Conservation (phyloP, 1,140 invertebrate species). For the Caenorhabditis brenneri region DNA sequence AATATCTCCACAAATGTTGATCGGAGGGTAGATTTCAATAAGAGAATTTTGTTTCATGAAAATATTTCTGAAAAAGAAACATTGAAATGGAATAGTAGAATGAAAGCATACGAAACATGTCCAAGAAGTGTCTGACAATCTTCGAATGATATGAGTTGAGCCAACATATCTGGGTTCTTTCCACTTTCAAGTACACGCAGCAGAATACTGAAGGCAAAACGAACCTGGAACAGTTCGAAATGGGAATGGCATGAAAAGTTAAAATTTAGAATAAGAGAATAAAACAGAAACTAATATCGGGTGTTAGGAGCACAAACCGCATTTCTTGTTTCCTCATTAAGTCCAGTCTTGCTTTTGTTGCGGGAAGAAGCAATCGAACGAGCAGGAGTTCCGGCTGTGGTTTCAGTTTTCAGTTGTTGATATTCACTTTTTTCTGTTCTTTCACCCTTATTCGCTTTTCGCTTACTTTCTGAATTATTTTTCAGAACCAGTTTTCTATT, state of each 20-base stretch:
- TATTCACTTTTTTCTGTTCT: not conserved
- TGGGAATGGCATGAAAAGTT: no score
- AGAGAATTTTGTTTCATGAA: constrained; percentile 77
- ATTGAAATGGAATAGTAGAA: not conserved
- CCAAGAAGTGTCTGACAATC: not conserved
- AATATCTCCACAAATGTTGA: constrained; percentile 74
- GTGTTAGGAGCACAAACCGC: no score
- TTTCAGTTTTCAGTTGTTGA: no score
- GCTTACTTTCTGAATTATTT: no score
- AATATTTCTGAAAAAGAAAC: constrained; percentile 71
- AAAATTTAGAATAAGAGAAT: no score
- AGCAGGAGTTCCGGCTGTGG: no score
- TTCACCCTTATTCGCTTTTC: not conserved
- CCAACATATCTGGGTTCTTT: not conserved
- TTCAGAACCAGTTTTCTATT: no score
- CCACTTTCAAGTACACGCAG: not conserved
- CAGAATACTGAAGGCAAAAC: not conserved
- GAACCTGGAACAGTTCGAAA: no score
- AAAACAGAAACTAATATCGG: no score
- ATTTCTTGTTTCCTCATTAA: no score
- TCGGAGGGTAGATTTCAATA: constrained; percentile 75
- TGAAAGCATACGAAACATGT: not conserved
- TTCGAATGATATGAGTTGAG: not conserved
- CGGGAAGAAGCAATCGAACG: no score
- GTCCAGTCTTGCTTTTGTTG: no score